Evolutionary conservation across 2,888 invertebrate genomes (phyloP), one percentile per base, ranked within the genome.

Genomic region (Acronicta alni): DNA sequence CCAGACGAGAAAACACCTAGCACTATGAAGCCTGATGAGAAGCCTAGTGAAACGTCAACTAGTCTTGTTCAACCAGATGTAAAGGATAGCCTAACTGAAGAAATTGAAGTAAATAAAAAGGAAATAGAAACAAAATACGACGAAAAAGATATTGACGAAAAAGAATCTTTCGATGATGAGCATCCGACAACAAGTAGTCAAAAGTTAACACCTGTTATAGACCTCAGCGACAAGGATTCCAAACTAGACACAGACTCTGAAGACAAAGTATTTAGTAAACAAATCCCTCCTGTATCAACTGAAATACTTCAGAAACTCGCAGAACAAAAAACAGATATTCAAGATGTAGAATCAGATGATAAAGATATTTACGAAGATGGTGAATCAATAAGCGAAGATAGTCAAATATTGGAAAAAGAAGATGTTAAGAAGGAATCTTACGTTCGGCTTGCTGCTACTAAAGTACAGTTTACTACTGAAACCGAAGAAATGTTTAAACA

Each of bases 121-220:
- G 82, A 82, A 75, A 67, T 64, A n/a, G 75, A 79, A 68, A 72
- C 75, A 8, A 70, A 71, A 55, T 67, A 73, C 54, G 69, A 81
- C 16, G 82, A 85, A 63, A 82, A 84, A 69, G 78, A 82, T 44
- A 70, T 79, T 17, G 82, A 84, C 55, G 78, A 82, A 61, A 72
- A 73, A 26, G 81, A 81, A 64, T 53, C n/a, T 4, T 48, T 56
- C 44, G 53, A 57, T 38, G 47, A 57, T 9, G 44, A 59, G 44
- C 12, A 12, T 9, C n/a, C 17, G 10, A 10, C 12, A 3, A 35
- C 46, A 8, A 6, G 4, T 12, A 23, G 32, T 49, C 43, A 48
- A 35, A 57, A 41, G 8, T 1, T 26, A 8, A 35, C 6, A 14
- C n/a, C n/a, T 44, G 18, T 43, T 17, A 52, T 43, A 16, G 32